These are phyloP conservation scores for Drosophila parthenogenetica DNA, from an alignment of 2,888 invertebrate species.

Conservation along the genomic window DNA sequence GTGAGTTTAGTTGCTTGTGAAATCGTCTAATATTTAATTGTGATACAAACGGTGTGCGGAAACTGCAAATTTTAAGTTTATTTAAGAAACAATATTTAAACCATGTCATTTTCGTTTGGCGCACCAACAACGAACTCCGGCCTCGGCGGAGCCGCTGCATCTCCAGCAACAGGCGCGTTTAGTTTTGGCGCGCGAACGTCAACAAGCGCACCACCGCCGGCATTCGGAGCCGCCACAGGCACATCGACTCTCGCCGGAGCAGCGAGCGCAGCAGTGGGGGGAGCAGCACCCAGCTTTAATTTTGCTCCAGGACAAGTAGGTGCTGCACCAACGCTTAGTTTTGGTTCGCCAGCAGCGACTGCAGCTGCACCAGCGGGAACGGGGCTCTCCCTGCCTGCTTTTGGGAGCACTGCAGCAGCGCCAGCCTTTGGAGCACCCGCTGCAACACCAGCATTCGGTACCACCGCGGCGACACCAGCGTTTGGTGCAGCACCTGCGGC, in stretches of 20 bases:
- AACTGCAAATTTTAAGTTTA: constrained; percentile 7
- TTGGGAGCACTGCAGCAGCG: constrained; percentile 24
- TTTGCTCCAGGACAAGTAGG: constrained; percentile 31
- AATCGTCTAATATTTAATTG: constrained; percentile 17
- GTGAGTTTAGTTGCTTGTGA: constrained; percentile 8
- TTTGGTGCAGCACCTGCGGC: constrained; percentile 58
- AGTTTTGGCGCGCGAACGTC: constrained; percentile 69
- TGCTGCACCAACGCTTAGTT: constrained; percentile 56
- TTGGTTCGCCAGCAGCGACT: constrained; percentile 59
- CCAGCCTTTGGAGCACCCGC: constrained; percentile 9
- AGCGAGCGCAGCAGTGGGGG: constrained; percentile 26
- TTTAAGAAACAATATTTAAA: background rate
- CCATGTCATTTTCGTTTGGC: constrained; percentile 63
- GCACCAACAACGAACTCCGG: constrained; percentile 55
- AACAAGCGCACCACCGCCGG: constrained; percentile 56
- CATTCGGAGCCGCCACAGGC: constrained; percentile 49
- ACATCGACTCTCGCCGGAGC: constrained; percentile 44
- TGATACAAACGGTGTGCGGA: background rate
- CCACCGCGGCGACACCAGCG: constrained; percentile 31
- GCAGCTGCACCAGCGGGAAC: constrained; percentile 1
- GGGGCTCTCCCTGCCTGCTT: constrained; percentile 14
- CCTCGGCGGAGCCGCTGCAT: constrained; percentile 42
- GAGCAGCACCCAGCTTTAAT: constrained; percentile 36
- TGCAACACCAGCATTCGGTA: constrained; percentile 34
- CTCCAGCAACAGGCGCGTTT: constrained; percentile 50